Percentiles rank a stretch among this genome's conserved stretches.
Evolutionary conservation across 1,140 invertebrate genomes (phyloP).

Genomic region (Latrodectus geometricus): DNA sequence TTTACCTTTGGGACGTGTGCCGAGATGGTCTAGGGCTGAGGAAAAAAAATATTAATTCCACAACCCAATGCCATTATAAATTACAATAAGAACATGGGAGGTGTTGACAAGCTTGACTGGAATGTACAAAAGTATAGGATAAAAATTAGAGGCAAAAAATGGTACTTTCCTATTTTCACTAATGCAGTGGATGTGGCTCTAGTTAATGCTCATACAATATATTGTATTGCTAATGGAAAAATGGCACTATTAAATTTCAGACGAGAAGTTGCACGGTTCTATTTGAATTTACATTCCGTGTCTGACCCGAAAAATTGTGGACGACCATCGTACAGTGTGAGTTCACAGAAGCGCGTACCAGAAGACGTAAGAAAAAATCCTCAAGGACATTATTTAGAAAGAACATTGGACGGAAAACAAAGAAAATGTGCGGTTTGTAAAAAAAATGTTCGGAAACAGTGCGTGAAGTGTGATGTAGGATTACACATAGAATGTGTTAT

Average conservation of each 20-base stretch:
- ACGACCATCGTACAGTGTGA: slow-evolving; percentile 33
- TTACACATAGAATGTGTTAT: slow-evolving; percentile 32
- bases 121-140: slow-evolving; percentile 40
- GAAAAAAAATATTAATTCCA: no score
- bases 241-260: slow-evolving; percentile 37
- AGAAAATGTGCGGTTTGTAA: slow-evolving; percentile 37
- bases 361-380: slow-evolving; percentile 33
- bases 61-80: no score
- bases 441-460: slow-evolving; percentile 31
- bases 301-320: slow-evolving; percentile 29
- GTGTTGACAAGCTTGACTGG: slow-evolving; percentile 38
- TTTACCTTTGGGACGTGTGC: slow-evolving; percentile 40
- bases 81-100: slow-evolving; percentile 37
- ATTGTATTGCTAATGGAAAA: slow-evolving; percentile 42
- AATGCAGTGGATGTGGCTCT: slow-evolving; percentile 40
- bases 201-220: slow-evolving; percentile 40
- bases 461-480: slow-evolving; percentile 35
- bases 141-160: slow-evolving; percentile 42
- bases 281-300: slow-evolving; percentile 35
- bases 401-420: slow-evolving; percentile 37
- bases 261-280: slow-evolving; percentile 30
- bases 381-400: slow-evolving; percentile 36
- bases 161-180: slow-evolving; percentile 39
- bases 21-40: no score
- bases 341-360: slow-evolving; percentile 35